Percentiles rank a stretch among this genome's conserved stretches.
phyloP scores from a whole-genome alignment of 2,113 vertebrate genomes.

The Glaucidium brasilianum region DNA sequence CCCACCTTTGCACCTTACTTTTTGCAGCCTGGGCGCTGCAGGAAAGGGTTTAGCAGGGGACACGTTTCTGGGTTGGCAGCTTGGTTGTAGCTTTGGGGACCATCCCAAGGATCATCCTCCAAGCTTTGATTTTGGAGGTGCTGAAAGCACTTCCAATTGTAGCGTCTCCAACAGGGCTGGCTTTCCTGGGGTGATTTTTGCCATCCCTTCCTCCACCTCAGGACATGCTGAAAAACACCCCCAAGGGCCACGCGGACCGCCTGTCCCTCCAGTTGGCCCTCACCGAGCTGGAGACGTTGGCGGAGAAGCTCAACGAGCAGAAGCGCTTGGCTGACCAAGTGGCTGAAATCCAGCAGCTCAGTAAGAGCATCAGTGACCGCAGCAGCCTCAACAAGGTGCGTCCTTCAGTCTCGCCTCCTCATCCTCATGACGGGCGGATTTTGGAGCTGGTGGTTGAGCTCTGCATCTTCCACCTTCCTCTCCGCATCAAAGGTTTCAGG shows the following conservation, averaged over 20 bases:
- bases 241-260: slow-evolving; percentile 87
- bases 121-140: not conserved
- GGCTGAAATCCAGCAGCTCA: slow-evolving; percentile 93
- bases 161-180: not conserved
- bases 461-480: not conserved
- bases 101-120: not conserved
- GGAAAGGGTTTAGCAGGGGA: not conserved
- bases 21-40: not conserved
- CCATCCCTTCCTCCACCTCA: not conserved
- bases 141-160: rapidly evolving
- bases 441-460: not conserved
- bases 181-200: not conserved
- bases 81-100: not conserved
- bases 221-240: slow-evolving; percentile 98
- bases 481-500: rapidly evolving
- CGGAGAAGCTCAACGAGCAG: slow-evolving; percentile 94
- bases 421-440: rapidly evolving
- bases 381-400: slow-evolving; percentile 88
- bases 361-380: slow-evolving; percentile 88
- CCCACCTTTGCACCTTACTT: not conserved
- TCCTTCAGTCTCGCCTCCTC: not conserved
- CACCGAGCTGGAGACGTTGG: slow-evolving; percentile 92
- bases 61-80: rapidly evolving
- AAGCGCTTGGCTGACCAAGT: slow-evolving; percentile 92
- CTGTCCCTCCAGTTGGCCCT: slow-evolving; percentile 94